Evolutionary conservation across 2,888 invertebrate species (phyloP).

Genomic region (Lapara coniferarum): DNA sequence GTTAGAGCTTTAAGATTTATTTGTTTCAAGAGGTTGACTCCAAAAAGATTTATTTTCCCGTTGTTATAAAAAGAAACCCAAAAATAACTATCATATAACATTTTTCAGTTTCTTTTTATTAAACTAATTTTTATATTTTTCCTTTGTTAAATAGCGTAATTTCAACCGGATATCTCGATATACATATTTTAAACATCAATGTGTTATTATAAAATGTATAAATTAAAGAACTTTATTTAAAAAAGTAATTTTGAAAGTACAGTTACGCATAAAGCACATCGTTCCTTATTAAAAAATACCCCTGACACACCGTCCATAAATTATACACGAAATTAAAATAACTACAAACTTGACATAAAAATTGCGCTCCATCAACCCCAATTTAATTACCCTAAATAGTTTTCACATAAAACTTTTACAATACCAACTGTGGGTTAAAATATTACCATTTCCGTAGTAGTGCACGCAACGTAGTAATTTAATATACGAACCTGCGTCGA

Average conservation of each 20-base stretch:
- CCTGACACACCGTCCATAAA: neutral
- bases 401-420: slow-evolving; percentile 11
- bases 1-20: too few species aligned
- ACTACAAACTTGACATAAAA: neutral
- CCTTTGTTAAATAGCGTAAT: too few species aligned
- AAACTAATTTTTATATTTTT: too few species aligned
- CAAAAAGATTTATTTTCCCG: too few species aligned
- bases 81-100: too few species aligned
- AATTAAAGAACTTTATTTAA: neutral
- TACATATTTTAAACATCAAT: neutral
- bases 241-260: too few species aligned
- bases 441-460: slow-evolving; percentile 50
- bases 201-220: neutral
- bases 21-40: too few species aligned
- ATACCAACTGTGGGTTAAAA: slow-evolving; percentile 41
- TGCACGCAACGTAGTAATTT: slow-evolving; percentile 72
- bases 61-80: too few species aligned
- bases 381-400: slow-evolving; percentile 16
- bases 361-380: neutral
- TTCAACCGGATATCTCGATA: too few species aligned
- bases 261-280: too few species aligned
- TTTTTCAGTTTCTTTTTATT: too few species aligned
- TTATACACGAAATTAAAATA: neutral
- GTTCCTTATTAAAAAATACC: too few species aligned
- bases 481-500: slow-evolving; percentile 67